Evolutionary conservation across 2,113 vertebrate genomes (phyloP).

Genomic region (Rhombomys opimus): DNA sequence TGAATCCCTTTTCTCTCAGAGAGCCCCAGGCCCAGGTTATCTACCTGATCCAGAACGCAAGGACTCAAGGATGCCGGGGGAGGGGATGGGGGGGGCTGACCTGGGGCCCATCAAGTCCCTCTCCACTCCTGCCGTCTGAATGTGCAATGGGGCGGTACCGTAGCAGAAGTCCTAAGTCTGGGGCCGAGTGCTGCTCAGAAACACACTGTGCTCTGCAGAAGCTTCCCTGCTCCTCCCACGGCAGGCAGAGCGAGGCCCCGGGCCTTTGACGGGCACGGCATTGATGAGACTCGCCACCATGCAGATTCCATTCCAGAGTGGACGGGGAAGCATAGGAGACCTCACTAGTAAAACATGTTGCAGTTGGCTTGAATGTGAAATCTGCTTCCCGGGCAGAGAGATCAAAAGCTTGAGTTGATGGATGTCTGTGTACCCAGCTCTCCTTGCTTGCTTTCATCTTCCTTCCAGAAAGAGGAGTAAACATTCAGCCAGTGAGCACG

Average conservation of each 20-base stretch:
- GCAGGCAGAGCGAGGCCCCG: not conserved
- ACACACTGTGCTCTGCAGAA: not conserved
- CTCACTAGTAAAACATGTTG: slow-evolving; percentile 66
- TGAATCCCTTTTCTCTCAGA: not conserved
- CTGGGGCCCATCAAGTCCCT: not conserved
- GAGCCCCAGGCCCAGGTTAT: not conserved
- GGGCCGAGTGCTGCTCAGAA: not conserved
- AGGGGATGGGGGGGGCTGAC: not conserved
- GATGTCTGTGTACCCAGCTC: slow-evolving; percentile 81
- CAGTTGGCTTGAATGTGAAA: slow-evolving; percentile 77
- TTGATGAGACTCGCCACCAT: not conserved
- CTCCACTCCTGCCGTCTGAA: not conserved
- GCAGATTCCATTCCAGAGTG: slow-evolving; percentile 38
- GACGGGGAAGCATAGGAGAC: not conserved
- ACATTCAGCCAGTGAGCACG: slow-evolving; percentile 72
- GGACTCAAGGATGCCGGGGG: not conserved
- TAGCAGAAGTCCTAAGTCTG: not conserved
- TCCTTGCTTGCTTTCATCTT: slow-evolving; percentile 80
- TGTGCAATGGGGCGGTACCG: not conserved
- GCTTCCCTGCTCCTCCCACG: not conserved
- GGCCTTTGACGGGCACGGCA: not conserved
- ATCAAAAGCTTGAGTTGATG: slow-evolving; percentile 80
- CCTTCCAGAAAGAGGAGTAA: slow-evolving; percentile 77
- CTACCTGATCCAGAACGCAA: not conserved
- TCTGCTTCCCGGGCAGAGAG: slow-evolving; percentile 74